phyloP scores from a whole-genome alignment of 2,113 vertebrate species.

The Machaerirhynchus nigripectus region DNA sequence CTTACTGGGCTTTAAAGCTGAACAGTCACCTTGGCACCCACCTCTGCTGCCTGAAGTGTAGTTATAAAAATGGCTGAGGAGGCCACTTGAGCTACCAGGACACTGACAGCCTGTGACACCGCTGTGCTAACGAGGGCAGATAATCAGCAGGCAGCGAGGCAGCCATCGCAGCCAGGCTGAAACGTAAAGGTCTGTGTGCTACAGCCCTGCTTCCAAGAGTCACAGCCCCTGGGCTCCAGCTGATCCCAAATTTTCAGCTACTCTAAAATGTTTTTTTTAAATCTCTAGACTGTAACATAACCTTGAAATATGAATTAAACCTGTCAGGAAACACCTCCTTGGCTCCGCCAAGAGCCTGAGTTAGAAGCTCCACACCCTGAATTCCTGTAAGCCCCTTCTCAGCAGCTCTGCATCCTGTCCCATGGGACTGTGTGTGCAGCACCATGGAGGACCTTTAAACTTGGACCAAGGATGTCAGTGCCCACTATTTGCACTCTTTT shows the following conservation, averaged over 20 bases:
- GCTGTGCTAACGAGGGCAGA: background rate
- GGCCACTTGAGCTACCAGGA: background rate
- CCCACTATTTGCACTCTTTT: background rate
- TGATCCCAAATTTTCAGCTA: background rate
- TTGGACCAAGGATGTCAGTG: background rate
- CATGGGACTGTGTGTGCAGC: fast-evolving
- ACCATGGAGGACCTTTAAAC: fast-evolving
- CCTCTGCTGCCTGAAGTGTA: background rate
- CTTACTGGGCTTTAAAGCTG: slow-evolving; percentile 51
- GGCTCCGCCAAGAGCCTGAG: background rate
- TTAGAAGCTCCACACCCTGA: background rate
- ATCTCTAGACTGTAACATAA: background rate
- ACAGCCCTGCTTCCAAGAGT: background rate
- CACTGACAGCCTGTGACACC: background rate
- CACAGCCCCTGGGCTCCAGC: background rate
- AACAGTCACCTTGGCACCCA: slow-evolving; percentile 53
- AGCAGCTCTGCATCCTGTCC: background rate
- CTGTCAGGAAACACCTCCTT: background rate
- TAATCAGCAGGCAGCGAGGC: background rate
- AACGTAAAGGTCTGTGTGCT: background rate
- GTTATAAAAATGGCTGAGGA: slow-evolving; percentile 40
- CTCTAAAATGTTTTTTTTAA: background rate
- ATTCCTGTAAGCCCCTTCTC: background rate
- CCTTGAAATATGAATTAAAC: background rate
- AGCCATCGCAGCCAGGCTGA: background rate